Evolutionary conservation across 2,888 invertebrate species (phyloP).

Genomic region (Liodrosophila aerea): DNA sequence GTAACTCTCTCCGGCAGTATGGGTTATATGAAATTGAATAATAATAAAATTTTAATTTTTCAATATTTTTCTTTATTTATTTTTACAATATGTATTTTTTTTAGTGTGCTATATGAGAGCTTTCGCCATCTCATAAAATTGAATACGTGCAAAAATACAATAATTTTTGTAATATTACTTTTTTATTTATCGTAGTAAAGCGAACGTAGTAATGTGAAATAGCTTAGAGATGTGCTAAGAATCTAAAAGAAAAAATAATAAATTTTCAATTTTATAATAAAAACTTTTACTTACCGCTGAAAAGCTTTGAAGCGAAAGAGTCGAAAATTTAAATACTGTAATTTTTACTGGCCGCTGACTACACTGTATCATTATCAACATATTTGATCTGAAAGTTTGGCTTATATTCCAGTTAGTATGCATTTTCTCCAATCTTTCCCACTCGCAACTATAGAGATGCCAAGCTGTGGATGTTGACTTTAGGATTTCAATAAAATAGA

Average conservation of each 20-base stretch:
- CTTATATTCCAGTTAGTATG: slow-evolving; percentile 29
- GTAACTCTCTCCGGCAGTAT: no score
- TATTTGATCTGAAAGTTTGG: slow-evolving; percentile 63
- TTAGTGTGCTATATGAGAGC: no score
- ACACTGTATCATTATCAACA: slow-evolving; percentile 78
- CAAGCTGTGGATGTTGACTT: slow-evolving; percentile 75
- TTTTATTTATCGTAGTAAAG: slow-evolving; percentile 66
- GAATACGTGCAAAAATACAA: no score
- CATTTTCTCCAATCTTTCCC: slow-evolving; percentile 64
- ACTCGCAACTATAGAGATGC: slow-evolving; percentile 78
- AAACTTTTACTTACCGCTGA: slow-evolving; percentile 64
- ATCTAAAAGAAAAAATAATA: slow-evolving; percentile 59
- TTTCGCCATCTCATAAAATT: no score
- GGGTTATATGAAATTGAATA: no score
- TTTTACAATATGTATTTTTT: no score
- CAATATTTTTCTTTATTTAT: no score
- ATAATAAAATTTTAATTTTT: no score
- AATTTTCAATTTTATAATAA: not conserved
- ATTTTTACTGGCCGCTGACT: slow-evolving; percentile 79
- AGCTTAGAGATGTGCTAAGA: slow-evolving; percentile 81
- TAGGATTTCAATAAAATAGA: not conserved
- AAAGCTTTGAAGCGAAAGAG: slow-evolving; percentile 80
- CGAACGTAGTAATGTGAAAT: slow-evolving; percentile 80
- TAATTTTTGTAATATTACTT: no score
- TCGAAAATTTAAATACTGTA: slow-evolving; percentile 81